These are phyloP conservation scores for Thymelicus sylvestris DNA, from an alignment of 2,888 invertebrate genomes.

Conservation along the genomic window DNA sequence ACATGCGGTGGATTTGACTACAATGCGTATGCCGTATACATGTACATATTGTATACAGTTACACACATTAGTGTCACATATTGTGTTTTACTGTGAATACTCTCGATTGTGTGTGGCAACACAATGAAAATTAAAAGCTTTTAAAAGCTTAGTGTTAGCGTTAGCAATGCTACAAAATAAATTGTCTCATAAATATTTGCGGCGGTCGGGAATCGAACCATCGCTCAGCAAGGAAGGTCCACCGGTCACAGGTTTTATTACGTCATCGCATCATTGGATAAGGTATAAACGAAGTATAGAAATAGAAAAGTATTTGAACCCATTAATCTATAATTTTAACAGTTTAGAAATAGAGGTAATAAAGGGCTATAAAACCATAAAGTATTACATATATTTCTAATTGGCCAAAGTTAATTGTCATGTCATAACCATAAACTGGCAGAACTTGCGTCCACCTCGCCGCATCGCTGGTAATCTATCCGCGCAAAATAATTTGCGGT, in stretches of 20 bases:
- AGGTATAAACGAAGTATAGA: neutral
- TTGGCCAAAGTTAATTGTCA: neutral
- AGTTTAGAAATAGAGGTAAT: neutral
- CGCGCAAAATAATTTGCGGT: conserved; percentile 42
- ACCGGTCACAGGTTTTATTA: too few relatives aligned
- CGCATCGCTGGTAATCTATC: conserved; percentile 32
- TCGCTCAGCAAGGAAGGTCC: too few relatives aligned
- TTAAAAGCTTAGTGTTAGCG: too few relatives aligned
- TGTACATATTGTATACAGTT: too few relatives aligned
- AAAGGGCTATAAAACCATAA: neutral
- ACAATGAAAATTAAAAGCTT: too few relatives aligned
- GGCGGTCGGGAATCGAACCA: too few relatives aligned
- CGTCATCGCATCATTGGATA: too few relatives aligned
- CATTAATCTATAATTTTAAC: neutral
- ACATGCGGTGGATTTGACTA: neutral
- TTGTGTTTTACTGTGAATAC: too few relatives aligned
- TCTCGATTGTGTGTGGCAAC: too few relatives aligned
- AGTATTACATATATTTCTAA: neutral
- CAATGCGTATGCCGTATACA: neutral
- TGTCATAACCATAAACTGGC: conserved; percentile 8
- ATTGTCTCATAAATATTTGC: too few relatives aligned
- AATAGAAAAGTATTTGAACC: neutral
- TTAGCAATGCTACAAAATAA: too few relatives aligned
- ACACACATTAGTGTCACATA: too few relatives aligned
- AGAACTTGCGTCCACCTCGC: neutral